These are phyloP conservation scores for Heterohyrax brucei DNA, from an alignment of 2,797 vertebrate species.

Conservation along the genomic window DNA sequence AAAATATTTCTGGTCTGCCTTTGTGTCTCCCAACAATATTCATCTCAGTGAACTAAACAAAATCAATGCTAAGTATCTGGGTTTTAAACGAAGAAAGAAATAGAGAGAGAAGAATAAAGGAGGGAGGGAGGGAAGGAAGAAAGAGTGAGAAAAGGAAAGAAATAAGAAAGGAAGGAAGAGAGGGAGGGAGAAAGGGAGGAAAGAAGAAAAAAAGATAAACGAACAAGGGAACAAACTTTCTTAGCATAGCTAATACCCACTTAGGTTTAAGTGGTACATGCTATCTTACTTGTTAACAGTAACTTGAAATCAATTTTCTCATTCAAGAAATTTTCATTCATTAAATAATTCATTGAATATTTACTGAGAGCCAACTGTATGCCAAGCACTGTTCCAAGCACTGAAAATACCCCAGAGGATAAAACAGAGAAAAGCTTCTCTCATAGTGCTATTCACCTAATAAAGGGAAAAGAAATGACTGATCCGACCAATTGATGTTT, in stretches of 20 bases:
- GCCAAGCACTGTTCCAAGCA: slow-evolving; percentile 50
- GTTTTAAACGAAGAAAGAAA: slow-evolving; percentile 71
- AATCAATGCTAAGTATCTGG: slow-evolving; percentile 68
- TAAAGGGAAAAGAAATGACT: not conserved
- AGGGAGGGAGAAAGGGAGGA: too few species aligned
- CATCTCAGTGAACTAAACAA: slow-evolving; percentile 69
- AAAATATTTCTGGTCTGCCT: slow-evolving; percentile 53
- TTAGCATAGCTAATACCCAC: slow-evolving; percentile 69
- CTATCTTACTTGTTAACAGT: slow-evolving; percentile 55
- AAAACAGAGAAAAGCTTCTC: not conserved
- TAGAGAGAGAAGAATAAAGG: not conserved
- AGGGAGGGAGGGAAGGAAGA: too few species aligned
- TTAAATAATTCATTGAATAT: slow-evolving; percentile 41
- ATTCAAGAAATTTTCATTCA: slow-evolving; percentile 5
- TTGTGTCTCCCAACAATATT: slow-evolving; percentile 50
- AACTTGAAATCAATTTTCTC: slow-evolving; percentile 68
- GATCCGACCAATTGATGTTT: not conserved
- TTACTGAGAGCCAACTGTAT: not conserved
- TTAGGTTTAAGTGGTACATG: slow-evolving; percentile 65
- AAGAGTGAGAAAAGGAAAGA: too few species aligned
- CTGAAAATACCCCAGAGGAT: not conserved
- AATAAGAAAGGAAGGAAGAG: too few species aligned
- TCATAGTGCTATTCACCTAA: not conserved
- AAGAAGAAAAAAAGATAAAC: slow-evolving; percentile 59
- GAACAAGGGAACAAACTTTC: slow-evolving; percentile 74